These are phyloP conservation scores for Drosophila ironensis DNA, from an alignment of 1,140 invertebrate genomes.

Conservation along the genomic window DNA sequence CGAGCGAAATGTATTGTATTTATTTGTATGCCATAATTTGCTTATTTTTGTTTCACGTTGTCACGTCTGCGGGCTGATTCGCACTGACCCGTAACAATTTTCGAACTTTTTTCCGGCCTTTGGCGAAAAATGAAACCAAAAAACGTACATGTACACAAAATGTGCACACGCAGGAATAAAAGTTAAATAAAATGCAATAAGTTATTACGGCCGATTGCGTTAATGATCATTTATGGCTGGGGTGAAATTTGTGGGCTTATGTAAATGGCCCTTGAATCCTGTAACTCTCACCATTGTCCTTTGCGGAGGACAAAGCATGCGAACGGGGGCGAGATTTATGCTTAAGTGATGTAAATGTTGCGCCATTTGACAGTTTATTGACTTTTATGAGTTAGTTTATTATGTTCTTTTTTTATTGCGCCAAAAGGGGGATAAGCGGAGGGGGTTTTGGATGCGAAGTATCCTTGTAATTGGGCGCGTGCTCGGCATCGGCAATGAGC, in stretches of 20 bases:
- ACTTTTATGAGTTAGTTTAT: slow-evolving; percentile 74
- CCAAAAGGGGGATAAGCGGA: slow-evolving; percentile 1
- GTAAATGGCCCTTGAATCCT: slow-evolving; percentile 42
- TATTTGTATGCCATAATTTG: slow-evolving; percentile 59
- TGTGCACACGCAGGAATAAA: slow-evolving; percentile 29
- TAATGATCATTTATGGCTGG: slow-evolving; percentile 63
- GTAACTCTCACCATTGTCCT: background rate
- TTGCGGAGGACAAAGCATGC: slow-evolving; percentile 5
- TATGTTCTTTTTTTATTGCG: slow-evolving; percentile 46
- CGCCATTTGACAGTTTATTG: slow-evolving; percentile 72
- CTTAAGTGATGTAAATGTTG: slow-evolving; percentile 66
- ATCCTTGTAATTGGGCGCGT: slow-evolving; percentile 48
- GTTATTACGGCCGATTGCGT: slow-evolving; percentile 62
- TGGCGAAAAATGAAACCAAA: background rate
- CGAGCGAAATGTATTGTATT: slow-evolving; percentile 45
- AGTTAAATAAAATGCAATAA: slow-evolving; percentile 63
- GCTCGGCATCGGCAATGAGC: slow-evolving; percentile 31
- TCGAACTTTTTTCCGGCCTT: slow-evolving; percentile 2
- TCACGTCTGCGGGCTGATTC: slow-evolving; percentile 57
- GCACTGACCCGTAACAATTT: slow-evolving; percentile 60
- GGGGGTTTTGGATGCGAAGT: slow-evolving; percentile 1
- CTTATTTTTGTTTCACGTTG: slow-evolving; percentile 44
- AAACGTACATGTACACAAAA: no score
- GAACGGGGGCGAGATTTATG: slow-evolving; percentile 50
- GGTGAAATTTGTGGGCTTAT: slow-evolving; percentile 51